Percentiles rank a stretch among this genome's conserved stretches.
Conservation (phyloP, 2,113 vertebrate genomes). For the Corythornis cristatus region DNA sequence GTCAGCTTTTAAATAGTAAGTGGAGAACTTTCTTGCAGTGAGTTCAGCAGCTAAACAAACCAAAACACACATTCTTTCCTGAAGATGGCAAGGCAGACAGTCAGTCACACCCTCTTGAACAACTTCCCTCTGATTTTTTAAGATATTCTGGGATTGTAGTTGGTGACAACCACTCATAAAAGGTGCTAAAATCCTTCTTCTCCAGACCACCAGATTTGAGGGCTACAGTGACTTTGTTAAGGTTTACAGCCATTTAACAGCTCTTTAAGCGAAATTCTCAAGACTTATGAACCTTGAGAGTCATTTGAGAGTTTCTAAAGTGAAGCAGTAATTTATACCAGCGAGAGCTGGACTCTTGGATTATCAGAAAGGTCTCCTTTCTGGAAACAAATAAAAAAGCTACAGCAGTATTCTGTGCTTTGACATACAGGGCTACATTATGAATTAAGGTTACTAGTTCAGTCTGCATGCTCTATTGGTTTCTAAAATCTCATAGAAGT, state of each 20-base stretch:
- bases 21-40: not conserved
- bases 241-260: not conserved
- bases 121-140: conserved; percentile 44
- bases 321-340: not conserved
- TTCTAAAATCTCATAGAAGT: conserved; percentile 42
- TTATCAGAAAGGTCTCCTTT: not conserved
- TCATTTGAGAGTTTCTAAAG: not conserved
- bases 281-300: not conserved
- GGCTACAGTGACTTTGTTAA: not conserved
- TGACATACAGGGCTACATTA: not conserved
- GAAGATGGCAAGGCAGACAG: conserved; percentile 29
- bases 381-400: not conserved
- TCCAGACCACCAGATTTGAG: not conserved
- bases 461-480: not conserved
- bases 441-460: conserved; percentile 12
- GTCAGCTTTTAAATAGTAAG: conserved; percentile 22
- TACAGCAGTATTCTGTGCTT: not conserved
- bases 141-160: not conserved
- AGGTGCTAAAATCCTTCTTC: not conserved
- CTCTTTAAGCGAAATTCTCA: not conserved
- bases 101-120: conserved; percentile 45
- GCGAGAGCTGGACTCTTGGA: not conserved
- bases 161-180: not conserved
- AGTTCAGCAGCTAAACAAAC: conserved; percentile 2
- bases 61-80: conserved; percentile 18